phyloP scores from a whole-genome alignment of 2,797 vertebrate species.

The Xiphorhynchus erythropygius region DNA sequence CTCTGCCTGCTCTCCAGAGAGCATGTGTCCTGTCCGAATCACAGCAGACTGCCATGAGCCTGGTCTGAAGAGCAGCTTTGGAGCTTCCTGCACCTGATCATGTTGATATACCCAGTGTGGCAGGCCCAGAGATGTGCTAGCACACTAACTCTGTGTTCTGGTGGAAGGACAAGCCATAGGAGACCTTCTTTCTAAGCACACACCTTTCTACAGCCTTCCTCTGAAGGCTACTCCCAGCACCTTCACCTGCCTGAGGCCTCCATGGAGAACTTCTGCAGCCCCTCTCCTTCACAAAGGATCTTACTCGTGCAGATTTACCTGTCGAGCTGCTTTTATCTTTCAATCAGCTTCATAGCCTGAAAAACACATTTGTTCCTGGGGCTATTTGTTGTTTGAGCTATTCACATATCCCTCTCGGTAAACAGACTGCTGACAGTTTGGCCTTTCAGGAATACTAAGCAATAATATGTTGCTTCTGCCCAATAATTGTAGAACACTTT shows the following conservation, averaged over 20 bases:
- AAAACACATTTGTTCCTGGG: background rate
- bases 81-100: background rate
- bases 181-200: background rate
- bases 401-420: conserved; percentile 19
- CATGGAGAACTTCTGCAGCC: background rate
- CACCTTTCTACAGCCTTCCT: background rate
- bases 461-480: background rate
- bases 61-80: background rate
- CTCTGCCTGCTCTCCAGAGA: background rate
- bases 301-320: background rate
- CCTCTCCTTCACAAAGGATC: background rate
- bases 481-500: background rate
- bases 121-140: background rate
- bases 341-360: background rate
- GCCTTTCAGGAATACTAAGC: conserved; percentile 36
- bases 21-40: accelerated
- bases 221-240: background rate
- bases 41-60: background rate
- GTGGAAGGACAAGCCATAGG: background rate
- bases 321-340: background rate
- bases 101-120: accelerated
- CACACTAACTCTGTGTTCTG: background rate
- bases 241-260: background rate
- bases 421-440: background rate
- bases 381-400: background rate